Conservation (phyloP, 2,797 vertebrate genomes). For the Huso huso region DNA sequence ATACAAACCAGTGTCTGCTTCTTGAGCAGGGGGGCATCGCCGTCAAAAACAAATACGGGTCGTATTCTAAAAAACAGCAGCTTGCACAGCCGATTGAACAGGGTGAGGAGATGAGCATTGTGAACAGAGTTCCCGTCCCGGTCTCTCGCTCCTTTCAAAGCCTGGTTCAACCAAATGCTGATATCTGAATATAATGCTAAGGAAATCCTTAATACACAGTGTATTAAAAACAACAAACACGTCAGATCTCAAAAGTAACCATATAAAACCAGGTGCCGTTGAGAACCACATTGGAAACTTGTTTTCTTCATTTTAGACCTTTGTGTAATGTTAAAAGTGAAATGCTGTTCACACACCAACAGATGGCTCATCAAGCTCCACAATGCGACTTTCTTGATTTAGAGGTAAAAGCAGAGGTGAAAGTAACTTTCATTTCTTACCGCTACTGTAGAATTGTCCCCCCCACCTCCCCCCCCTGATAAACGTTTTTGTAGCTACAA, state of each 20-base stretch:
- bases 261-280: not conserved
- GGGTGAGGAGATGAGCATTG: slow-evolving; percentile 88
- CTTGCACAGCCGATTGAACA: slow-evolving; percentile 92
- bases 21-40: slow-evolving; percentile 87
- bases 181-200: slow-evolving; percentile 71
- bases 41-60: slow-evolving; percentile 93
- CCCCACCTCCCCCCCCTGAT: too few species aligned
- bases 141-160: slow-evolving; percentile 86
- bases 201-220: slow-evolving; percentile 24
- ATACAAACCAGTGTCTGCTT: slow-evolving; percentile 83
- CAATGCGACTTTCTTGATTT: too few species aligned
- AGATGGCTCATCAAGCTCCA: too few species aligned
- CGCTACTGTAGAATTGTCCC: too few species aligned
- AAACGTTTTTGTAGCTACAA: too few species aligned
- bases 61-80: slow-evolving; percentile 89
- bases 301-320: too few species aligned
- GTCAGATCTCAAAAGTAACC: not conserved
- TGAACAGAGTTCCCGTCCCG: slow-evolving; percentile 70
- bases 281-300: not conserved
- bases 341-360: not conserved
- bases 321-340: not conserved
- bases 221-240: not conserved
- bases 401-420: too few species aligned
- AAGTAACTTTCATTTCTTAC: too few species aligned
- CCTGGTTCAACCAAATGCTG: slow-evolving; percentile 97